Base-by-base conservation (phyloP, 2,113 vertebrate species). In the Butorides virescens region DNA sequence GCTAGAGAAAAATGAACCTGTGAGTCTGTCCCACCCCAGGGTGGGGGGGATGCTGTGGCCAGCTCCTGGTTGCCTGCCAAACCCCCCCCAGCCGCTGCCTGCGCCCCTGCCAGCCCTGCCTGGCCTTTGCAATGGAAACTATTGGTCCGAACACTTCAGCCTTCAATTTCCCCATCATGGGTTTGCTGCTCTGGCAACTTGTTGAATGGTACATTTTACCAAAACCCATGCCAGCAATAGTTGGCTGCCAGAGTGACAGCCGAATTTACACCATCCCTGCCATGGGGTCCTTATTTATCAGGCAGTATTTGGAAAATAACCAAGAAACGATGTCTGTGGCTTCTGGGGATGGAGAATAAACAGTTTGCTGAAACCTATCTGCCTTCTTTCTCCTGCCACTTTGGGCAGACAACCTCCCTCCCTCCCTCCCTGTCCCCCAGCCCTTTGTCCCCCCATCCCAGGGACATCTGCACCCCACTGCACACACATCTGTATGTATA, bases 281-380 rank as follows among this genome's bases (percentile, higher is more conserved):
- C 10, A 7, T 0, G 0, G 30, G 5, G 20, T 71, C 36, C 34
- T 88, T 76, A 30, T 50, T 82, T 61, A 47, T n/a, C 0, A 1
- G n/a, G 19, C 18, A 63, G 16, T 46, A 7, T 42, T 75, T 65
- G 53, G 71, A 65, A 86, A 94, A 92, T 32, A 90, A n/a, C 14
- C 9, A 0, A 0, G 42, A 26, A 77, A 58, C 1, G 0, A 52
- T 4, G 6, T 52, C 36, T 77, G 32, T 58, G 59, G n/a, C 37
- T 77, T 34, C 19, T 74, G 42, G 34, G 30, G 13, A 30, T 10
- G 4, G 21, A 82, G 30, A 94, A 61, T 30, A 42, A 81, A 70
- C 7, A 17, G 21, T 61, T 86, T 85, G 27, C 36, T 72, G 85
- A 68, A 85, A 52, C 2, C 4, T 4, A 3, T 73, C 66, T 82